Percentiles rank a stretch among this genome's conserved stretches.
Conservation (phyloP, 2,888 invertebrate genomes). For the Beris morrisii region DNA sequence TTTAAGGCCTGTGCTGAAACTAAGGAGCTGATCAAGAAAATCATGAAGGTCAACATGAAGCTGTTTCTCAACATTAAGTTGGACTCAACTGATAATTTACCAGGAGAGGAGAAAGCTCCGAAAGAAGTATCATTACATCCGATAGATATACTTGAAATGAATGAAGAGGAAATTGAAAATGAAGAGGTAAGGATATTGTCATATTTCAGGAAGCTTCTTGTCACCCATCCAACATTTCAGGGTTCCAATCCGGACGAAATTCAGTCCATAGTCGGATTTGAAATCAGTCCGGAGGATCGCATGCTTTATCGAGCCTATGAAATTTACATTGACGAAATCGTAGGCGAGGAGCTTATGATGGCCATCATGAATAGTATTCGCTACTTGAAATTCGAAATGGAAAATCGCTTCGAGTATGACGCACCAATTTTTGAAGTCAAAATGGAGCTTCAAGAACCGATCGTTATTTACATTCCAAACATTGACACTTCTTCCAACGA, state of each 20-base stretch:
- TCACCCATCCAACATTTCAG: not conserved
- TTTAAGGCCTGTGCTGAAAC: slow-evolving; percentile 58
- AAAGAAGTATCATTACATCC: not conserved
- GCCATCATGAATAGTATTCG: slow-evolving; percentile 55
- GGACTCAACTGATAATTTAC: slow-evolving; percentile 8
- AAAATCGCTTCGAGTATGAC: slow-evolving; percentile 49
- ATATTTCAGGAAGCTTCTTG: too few species aligned
- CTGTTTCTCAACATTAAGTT: slow-evolving; percentile 68
- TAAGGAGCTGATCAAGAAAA: slow-evolving; percentile 60
- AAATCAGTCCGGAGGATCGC: slow-evolving; percentile 14
- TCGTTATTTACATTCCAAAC: slow-evolving; percentile 73
- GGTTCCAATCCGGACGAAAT: not conserved
- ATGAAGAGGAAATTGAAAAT: not conserved
- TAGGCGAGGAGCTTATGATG: slow-evolving; percentile 61
- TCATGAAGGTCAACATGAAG: slow-evolving; percentile 68
- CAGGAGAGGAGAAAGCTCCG: slow-evolving; percentile 47
- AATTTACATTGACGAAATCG: slow-evolving; percentile 64
- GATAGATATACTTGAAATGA: not conserved
- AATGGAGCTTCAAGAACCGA: slow-evolving; percentile 72
- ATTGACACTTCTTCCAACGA: slow-evolving; percentile 50
- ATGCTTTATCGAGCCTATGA: slow-evolving; percentile 60
- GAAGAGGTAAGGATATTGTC: not conserved
- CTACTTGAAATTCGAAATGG: slow-evolving; percentile 50
- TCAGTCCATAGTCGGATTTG: not conserved
- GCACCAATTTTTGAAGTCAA: slow-evolving; percentile 75